Evolutionary conservation across 2,113 vertebrate species (phyloP).

Genomic region (Plotosus lineatus): DNA sequence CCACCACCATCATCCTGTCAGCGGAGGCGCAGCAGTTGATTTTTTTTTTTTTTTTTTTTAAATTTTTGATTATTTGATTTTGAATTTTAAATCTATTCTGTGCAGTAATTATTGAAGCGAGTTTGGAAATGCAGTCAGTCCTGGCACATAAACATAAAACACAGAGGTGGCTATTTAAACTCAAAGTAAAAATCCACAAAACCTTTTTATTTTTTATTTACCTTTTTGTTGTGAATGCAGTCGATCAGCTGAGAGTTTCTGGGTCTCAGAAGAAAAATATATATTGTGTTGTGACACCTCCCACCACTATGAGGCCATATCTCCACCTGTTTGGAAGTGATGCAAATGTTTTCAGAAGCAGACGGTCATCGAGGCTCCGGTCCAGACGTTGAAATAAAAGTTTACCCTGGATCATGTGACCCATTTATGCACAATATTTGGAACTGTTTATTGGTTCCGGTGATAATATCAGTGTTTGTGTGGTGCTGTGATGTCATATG

Average conservation of each 20-base stretch:
- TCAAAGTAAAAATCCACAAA: no score
- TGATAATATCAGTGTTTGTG: background rate
- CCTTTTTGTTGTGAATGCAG: background rate
- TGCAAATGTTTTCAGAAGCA: background rate
- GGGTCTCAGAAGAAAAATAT: no score
- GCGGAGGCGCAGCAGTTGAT: background rate
- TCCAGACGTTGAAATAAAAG: background rate
- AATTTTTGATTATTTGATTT: background rate
- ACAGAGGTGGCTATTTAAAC: no score
- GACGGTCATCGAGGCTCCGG: background rate
- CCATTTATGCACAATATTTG: background rate
- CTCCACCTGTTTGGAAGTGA: background rate
- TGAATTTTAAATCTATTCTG: conserved; percentile 29
- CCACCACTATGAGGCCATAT: background rate
- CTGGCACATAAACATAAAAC: no score
- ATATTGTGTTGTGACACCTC: background rate
- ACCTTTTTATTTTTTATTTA: no score
- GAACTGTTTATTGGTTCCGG: background rate
- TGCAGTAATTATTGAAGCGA: conserved; percentile 43
- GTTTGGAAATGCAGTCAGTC: conserved; percentile 6
- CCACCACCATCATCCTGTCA: background rate
- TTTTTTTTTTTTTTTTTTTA: conserved; percentile 9
- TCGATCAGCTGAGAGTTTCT: background rate
- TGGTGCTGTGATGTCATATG: background rate
- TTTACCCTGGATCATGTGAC: background rate